A percentile compares a stretch with the other conserved stretches of the same genome.
Conservation (phyloP, 35 echinoderm and acorn worm genomes). For the Heliocidaris erythrogramma region DNA sequence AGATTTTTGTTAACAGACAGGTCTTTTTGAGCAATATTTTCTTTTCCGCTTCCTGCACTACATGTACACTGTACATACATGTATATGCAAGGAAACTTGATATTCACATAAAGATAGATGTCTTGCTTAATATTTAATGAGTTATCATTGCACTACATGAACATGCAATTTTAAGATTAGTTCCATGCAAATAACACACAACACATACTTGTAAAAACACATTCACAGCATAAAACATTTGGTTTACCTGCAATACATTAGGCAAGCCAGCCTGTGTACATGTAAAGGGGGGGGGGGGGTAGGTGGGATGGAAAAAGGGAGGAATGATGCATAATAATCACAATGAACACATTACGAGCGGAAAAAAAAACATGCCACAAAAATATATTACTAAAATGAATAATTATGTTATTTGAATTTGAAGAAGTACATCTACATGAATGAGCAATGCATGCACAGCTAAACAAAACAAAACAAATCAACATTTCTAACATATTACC, state of each 20-base stretch:
- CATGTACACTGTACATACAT: no score
- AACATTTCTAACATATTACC: no score
- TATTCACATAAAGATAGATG: no score
- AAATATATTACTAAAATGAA: neutral
- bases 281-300: neutral
- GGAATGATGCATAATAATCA: no score
- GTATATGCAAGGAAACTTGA: no score
- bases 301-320: neutral
- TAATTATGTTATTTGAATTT: no score
- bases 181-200: neutral
- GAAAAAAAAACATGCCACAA: neutral
- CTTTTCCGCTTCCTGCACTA: no score
- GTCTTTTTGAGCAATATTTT: no score
- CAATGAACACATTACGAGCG: neutral
- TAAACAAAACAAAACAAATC: no score
- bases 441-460: no score
- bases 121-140: neutral
- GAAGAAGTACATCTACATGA: no score
- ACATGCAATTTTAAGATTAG: neutral
- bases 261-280: slow-evolving; percentile 37
- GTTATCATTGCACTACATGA: neutral
- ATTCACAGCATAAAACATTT: neutral
- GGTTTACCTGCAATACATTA: slow-evolving; percentile 27
- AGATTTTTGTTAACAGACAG: no score
- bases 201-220: neutral